These are phyloP conservation scores for Bettongia penicillata DNA, from an alignment of 2,113 vertebrate species.

Conservation along the genomic window DNA sequence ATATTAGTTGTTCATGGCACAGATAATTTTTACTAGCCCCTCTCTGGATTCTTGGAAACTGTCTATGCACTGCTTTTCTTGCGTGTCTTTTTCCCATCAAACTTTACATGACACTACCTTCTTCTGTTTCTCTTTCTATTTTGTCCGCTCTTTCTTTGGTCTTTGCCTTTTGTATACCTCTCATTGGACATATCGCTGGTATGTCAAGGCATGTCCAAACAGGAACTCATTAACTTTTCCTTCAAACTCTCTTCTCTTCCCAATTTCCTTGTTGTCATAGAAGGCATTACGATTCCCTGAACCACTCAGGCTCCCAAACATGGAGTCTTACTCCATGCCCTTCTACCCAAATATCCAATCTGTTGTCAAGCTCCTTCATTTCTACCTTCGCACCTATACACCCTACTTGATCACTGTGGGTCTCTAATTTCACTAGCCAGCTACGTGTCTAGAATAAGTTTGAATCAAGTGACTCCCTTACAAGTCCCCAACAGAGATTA, in stretches of 20 bases:
- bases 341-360: not conserved
- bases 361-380: not conserved
- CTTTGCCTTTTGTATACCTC: not conserved
- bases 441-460: conserved; percentile 95
- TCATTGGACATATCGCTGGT: not conserved
- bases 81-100: not conserved
- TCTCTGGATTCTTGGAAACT: not conserved
- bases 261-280: not conserved
- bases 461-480: conserved; percentile 96
- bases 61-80: not conserved
- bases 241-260: not conserved
- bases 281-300: not conserved
- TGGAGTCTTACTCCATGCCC: not conserved
- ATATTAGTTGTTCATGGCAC: not conserved
- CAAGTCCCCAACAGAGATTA: conserved; percentile 93
- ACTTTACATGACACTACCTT: not conserved
- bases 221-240: not conserved
- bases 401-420: conserved; percentile 92
- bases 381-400: not conserved
- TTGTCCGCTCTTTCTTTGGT: not conserved
- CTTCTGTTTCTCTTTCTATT: not conserved
- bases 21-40: not conserved
- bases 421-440: conserved; percentile 95
- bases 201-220: not conserved
- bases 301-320: not conserved